A percentile compares a stretch with the other conserved stretches of the same genome.
These are phyloP conservation scores for Meloidogyne hapla DNA, from an alignment of 1,140 invertebrate species.

Conservation along the genomic window DNA sequence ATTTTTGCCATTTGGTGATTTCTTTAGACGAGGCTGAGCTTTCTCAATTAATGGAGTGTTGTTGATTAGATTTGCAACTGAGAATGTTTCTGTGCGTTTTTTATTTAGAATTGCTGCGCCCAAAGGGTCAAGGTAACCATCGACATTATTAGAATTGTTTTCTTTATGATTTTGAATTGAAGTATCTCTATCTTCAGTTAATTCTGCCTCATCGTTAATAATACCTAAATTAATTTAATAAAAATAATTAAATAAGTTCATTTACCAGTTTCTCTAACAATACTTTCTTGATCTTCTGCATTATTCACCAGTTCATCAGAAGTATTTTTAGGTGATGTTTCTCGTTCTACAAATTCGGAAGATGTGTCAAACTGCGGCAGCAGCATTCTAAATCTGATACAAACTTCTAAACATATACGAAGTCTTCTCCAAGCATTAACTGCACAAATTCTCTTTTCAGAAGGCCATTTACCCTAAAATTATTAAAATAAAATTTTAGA, in stretches of 20 bases:
- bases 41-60: background rate
- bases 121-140: conserved; percentile 9
- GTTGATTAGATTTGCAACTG: background rate
- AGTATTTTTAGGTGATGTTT: background rate
- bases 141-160: background rate
- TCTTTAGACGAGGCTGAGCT: background rate
- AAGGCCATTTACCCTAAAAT: conserved; percentile 55
- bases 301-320: background rate
- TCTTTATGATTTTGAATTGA: background rate
- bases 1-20: background rate
- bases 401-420: conserved; percentile 31
- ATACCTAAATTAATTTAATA: background rate
- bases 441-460: conserved; percentile 44
- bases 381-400: conserved; percentile 25
- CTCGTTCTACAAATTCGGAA: background rate
- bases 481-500: background rate
- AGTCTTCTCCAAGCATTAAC: conserved; percentile 44
- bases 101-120: background rate
- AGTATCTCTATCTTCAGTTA: background rate
- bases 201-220: background rate
- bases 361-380: background rate
- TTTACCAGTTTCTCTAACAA: background rate
- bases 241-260: too few relatives aligned
- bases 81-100: background rate
- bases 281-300: background rate